These are phyloP conservation scores for Sterna hirundo DNA, from an alignment of 2,113 vertebrate genomes.

Conservation along the genomic window DNA sequence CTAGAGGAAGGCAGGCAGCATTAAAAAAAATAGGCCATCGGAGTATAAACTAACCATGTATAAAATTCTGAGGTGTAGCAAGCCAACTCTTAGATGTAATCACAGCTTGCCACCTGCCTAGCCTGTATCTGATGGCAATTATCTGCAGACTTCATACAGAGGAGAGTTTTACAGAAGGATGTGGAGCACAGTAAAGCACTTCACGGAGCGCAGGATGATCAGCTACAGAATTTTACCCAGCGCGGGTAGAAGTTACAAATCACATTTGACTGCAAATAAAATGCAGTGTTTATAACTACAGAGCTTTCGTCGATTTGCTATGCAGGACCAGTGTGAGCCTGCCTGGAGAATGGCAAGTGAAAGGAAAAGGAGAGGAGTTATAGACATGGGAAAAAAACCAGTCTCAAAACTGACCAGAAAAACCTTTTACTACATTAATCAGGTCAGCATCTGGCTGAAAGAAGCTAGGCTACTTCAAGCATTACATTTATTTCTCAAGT, in stretches of 20 bases:
- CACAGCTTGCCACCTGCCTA: conserved; percentile 26
- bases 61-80: neutral
- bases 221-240: neutral
- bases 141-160: neutral
- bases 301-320: neutral
- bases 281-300: neutral
- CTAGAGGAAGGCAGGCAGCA: neutral
- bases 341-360: neutral
- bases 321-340: neutral
- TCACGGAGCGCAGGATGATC: neutral
- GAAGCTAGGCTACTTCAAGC: neutral
- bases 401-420: neutral
- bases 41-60: neutral
- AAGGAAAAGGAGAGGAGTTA: neutral
- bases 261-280: neutral
- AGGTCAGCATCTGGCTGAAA: neutral
- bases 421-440: neutral
- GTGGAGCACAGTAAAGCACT: neutral
- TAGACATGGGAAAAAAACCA: neutral
- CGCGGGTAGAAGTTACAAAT: neutral
- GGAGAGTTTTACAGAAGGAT: neutral
- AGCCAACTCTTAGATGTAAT: conserved; percentile 17
- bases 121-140: neutral
- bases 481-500: neutral
- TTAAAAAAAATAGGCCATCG: neutral